A percentile compares a stretch with the other conserved stretches of the same genome.
Conservation (phyloP, 2,113 vertebrate genomes). For the Dolichallabes microphthalmus region DNA sequence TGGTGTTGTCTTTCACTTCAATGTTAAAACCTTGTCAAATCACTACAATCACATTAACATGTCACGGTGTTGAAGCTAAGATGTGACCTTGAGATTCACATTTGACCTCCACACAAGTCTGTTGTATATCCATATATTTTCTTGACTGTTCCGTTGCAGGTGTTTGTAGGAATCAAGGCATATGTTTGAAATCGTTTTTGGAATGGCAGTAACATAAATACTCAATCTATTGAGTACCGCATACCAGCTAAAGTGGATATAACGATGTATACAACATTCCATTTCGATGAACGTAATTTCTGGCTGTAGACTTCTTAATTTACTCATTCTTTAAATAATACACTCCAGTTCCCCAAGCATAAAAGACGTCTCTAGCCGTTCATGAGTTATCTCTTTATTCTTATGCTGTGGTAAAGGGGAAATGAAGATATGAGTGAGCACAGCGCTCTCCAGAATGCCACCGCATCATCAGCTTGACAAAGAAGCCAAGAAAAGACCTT, state of each 20-base stretch:
- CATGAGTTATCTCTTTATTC: slow-evolving; percentile 16
- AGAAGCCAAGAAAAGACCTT: neutral
- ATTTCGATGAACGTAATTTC: neutral
- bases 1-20: too few species aligned
- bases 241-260: neutral
- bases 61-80: too few species aligned
- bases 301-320: neutral
- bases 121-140: neutral
- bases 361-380: slow-evolving; percentile 9
- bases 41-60: neutral
- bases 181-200: neutral
- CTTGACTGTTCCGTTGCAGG: neutral
- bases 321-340: neutral
- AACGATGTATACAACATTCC: neutral
- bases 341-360: neutral
- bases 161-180: neutral
- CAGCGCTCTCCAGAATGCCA: neutral
- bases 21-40: neutral
- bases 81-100: neutral
- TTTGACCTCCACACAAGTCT: neutral
- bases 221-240: neutral
- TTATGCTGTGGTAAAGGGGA: neutral
- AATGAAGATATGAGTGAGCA: neutral
- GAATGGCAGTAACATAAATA: neutral
- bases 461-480: neutral